Evolutionary conservation across 2,888 invertebrate genomes (phyloP), one percentile per base, ranked within the genome.

Genomic region (Gari tellinella): DNA sequence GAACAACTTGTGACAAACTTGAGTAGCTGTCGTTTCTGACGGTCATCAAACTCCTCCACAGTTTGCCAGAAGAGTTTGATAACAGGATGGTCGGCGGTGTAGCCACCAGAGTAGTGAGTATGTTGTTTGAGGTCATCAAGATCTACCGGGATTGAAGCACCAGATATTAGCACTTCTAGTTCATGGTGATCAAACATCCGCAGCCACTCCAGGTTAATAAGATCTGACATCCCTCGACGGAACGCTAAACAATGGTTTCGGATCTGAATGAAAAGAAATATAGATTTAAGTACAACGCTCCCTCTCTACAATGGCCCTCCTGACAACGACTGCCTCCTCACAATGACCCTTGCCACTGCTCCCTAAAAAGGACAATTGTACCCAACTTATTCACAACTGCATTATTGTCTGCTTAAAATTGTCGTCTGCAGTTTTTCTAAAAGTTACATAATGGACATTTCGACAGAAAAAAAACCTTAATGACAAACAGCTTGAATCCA

Each of bases 1-100:
- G 99, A 99, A 90, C 99, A 99, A 90, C 98, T 98, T 1, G 99
- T 99, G 46, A 99, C 99, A 93, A 99, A 99, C 93, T 98, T 98
- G 10, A 99, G 93, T 60, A 99, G 93, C 89, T 96, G 96, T 70
- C 97, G 94, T 75, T 96, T 95, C 92, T 98, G 96, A n/a, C 86
- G 83, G 21, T 91, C 89, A 58, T 94, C 95, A 91, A 99, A 97
- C 51, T 94, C 94, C 63, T 95, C 94, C 10, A 99, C 94, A 43
- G 97, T 96, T 83, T 95, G 94, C 99, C 99, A 99, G 93, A 99
- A 99, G 65, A 94, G 48, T 51, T 94, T 77, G 74, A 99, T 97
- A 0, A 97, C 97, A 2, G 95, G 95, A 93, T 98, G 97, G 56
- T 95, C 95, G 14, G 94, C 94, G 14, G 94, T 94, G 90, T 97